A percentile compares a stretch with the other conserved stretches of the same genome.
Conservation (phyloP, 53 echinoderm and acorn worm species). For the Paracentrotus lividus region DNA sequence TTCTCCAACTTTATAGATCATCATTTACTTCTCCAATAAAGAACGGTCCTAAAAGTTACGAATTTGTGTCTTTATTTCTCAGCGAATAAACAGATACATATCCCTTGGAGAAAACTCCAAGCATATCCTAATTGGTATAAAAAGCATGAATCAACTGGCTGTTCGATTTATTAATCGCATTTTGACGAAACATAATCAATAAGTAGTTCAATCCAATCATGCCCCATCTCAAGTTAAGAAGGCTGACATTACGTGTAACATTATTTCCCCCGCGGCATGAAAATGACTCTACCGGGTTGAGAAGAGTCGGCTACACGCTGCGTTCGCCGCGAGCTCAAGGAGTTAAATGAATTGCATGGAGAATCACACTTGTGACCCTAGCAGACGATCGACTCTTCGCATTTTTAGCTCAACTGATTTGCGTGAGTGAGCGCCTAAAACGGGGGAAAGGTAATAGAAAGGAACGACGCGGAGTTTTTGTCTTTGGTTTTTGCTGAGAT, state of each 20-base stretch:
- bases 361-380: conserved; percentile 44
- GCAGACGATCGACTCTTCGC: conserved; percentile 1
- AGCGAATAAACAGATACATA: not conserved
- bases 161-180: not conserved
- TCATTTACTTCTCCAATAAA: not conserved
- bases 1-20: not conserved
- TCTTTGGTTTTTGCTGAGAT: not conserved
- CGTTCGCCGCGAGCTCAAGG: conserved; percentile 39
- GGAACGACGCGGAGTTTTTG: not conserved
- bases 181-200: conserved; percentile 7
- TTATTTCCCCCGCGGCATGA: conserved; percentile 47
- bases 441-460: not conserved
- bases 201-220: conserved; percentile 18
- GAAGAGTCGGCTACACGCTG: conserved; percentile 5
- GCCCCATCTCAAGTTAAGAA: conserved; percentile 15
- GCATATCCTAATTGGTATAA: not conserved
- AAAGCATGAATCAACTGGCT: not conserved
- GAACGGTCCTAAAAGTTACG: not conserved
- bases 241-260: conserved; percentile 50
- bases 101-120: too few relatives aligned
- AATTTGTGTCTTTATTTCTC: not conserved
- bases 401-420: not conserved
- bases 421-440: conserved; percentile 42
- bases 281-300: not conserved
- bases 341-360: conserved; percentile 36